Conservation (phyloP, 2,888 invertebrate genomes). For the Platerodrilus igneus region DNA sequence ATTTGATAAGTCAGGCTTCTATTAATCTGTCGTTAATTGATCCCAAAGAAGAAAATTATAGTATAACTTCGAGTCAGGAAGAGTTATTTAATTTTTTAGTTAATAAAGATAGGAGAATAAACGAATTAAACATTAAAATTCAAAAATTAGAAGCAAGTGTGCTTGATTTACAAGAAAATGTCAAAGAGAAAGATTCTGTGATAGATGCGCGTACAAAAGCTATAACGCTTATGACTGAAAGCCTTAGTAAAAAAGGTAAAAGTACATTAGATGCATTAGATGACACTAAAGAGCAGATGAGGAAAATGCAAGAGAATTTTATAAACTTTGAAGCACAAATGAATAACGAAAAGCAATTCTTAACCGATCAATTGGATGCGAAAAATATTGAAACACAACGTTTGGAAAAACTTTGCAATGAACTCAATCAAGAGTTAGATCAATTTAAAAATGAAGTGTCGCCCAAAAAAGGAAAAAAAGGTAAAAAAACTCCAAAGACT, state of each 20-base stretch:
- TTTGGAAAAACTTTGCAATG: constrained; percentile 27
- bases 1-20: constrained; percentile 35
- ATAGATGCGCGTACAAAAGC: constrained; percentile 78
- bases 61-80: constrained; percentile 39
- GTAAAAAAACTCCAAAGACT: constrained; percentile 9
- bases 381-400: constrained; percentile 46
- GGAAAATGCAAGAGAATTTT: constrained; percentile 75
- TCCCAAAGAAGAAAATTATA: constrained; percentile 38
- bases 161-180: constrained; percentile 76
- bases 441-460: not conserved
- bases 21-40: constrained; percentile 37
- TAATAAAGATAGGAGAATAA: constrained; percentile 59
- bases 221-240: constrained; percentile 69
- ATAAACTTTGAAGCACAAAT: constrained; percentile 64
- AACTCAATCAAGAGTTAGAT: constrained; percentile 6
- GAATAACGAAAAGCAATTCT: constrained; percentile 63
- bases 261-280: constrained; percentile 68
- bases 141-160: constrained; percentile 70
- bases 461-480: constrained; percentile 16
- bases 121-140: constrained; percentile 64
- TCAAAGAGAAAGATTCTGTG: constrained; percentile 78
- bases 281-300: constrained; percentile 76
- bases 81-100: constrained; percentile 49
- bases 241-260: constrained; percentile 66
- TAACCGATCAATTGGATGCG: constrained; percentile 54